Percentiles rank a stretch among this genome's conserved stretches.
Conservation (phyloP, 2,797 vertebrate genomes). For the Enteromius paludinosus region DNA sequence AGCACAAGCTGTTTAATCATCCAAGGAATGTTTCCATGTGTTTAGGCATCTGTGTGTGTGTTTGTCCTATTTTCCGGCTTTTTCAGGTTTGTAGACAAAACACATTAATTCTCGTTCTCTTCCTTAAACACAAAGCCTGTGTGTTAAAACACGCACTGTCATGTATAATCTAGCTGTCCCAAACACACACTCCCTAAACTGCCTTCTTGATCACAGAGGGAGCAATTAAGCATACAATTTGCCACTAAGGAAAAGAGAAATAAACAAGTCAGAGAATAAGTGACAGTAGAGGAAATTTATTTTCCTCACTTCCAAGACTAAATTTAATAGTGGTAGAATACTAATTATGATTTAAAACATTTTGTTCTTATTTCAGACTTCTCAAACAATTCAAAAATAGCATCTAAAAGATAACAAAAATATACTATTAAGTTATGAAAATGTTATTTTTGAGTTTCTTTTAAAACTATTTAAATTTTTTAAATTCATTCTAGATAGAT, state of each 20-base stretch:
- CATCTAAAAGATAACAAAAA: neutral
- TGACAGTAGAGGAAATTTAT: slow-evolving; percentile 14
- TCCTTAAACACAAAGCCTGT: neutral
- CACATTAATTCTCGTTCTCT: neutral
- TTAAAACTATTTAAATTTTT: no score
- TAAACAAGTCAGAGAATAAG: slow-evolving; percentile 24
- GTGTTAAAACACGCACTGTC: slow-evolving; percentile 31
- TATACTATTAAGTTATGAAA: no score
- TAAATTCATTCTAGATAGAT: no score
- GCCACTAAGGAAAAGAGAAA: slow-evolving; percentile 30
- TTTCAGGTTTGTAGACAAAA: slow-evolving; percentile 10
- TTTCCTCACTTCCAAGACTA: neutral
- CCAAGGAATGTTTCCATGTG: slow-evolving; percentile 2
- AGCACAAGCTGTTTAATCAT: slow-evolving; percentile 18
- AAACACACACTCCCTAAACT: slow-evolving; percentile 40
- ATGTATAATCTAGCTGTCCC: slow-evolving; percentile 26
- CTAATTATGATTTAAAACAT: neutral
- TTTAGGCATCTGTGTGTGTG: slow-evolving; percentile 20
- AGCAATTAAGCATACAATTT: slow-evolving; percentile 42
- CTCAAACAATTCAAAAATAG: neutral
- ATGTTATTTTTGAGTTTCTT: no score
- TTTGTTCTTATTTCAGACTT: no score
- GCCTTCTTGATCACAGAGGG: slow-evolving; percentile 43
- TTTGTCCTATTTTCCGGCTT: slow-evolving; percentile 9
- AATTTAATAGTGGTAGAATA: neutral